Conservation (phyloP, 2,888 invertebrate species). For the Balanococcus diminutus region DNA sequence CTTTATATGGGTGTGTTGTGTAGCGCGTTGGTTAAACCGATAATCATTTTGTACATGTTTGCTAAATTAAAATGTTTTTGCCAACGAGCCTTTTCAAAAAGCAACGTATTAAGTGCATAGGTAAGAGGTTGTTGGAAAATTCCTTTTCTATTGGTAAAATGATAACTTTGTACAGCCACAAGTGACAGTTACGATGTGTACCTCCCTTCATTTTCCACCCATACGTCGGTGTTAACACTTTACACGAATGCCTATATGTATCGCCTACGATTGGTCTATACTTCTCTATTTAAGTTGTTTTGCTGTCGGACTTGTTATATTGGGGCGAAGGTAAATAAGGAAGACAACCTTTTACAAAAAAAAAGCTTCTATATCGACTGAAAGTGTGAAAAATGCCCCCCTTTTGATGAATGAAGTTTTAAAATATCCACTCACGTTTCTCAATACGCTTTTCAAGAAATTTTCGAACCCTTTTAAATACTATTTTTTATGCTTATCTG, state of each 20-base stretch:
- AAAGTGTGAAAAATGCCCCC: no score
- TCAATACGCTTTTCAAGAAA: no score
- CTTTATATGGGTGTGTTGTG: neutral
- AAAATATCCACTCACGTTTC: no score
- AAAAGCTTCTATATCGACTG: no score
- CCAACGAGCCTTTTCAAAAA: conserved; percentile 30
- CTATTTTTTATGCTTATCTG: no score
- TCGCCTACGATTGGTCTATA: neutral
- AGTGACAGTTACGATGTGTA: conserved; percentile 17
- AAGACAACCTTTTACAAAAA: no score
- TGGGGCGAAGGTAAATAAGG: no score
- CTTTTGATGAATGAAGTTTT: no score
- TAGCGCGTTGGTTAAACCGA: neutral
- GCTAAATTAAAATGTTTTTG: conserved; percentile 31
- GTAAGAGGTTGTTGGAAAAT: conserved; percentile 1
- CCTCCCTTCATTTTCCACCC: neutral
- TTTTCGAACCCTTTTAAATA: no score
- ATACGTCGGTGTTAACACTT: no score
- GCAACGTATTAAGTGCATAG: neutral
- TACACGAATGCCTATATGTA: neutral
- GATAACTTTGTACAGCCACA: neutral
- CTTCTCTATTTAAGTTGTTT: no score
- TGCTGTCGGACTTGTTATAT: no score
- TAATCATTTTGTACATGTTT: conserved; percentile 32
- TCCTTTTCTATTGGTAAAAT: conserved; percentile 20